phyloP scores from a whole-genome alignment of 2,888 invertebrate genomes.

The Nycteola revayana region DNA sequence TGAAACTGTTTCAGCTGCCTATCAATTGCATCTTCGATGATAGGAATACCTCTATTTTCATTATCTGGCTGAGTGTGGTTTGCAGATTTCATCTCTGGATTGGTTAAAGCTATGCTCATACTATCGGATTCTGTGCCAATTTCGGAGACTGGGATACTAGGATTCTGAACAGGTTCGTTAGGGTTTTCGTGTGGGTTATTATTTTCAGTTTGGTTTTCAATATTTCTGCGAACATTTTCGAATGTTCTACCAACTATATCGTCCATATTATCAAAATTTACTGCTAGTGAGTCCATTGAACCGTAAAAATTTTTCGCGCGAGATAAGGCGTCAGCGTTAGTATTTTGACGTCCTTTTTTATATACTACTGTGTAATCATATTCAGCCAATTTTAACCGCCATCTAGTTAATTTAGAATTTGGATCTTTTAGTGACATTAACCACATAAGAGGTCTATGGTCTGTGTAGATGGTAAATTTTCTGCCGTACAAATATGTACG shows the following conservation, averaged over 20 bases:
- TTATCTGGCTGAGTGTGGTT: neutral
- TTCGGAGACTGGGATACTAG: too few relatives aligned
- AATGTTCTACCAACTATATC: neutral
- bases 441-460: conserved; percentile 50
- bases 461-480: conserved; percentile 49
- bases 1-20: conserved; percentile 32
- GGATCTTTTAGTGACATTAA: conserved; percentile 49
- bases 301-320: conserved; percentile 22
- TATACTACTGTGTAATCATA: conserved; percentile 32
- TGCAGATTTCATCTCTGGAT: conserved; percentile 1
- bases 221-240: too few relatives aligned
- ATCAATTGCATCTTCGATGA: conserved; percentile 31
- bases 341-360: conserved; percentile 32
- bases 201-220: conserved; percentile 6
- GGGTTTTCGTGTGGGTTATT: conserved; percentile 11
- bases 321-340: conserved; percentile 35
- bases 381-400: conserved; percentile 40
- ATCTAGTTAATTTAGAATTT: conserved; percentile 43
- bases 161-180: neutral
- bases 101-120: neutral
- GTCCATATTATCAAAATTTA: too few relatives aligned
- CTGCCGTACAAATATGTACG: conserved; percentile 46
- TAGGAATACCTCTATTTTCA: conserved; percentile 5
- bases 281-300: conserved; percentile 2
- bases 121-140: too few relatives aligned